phyloP scores from a whole-genome alignment of 2,797 vertebrate genomes.

The Leptatherina wallacei region DNA sequence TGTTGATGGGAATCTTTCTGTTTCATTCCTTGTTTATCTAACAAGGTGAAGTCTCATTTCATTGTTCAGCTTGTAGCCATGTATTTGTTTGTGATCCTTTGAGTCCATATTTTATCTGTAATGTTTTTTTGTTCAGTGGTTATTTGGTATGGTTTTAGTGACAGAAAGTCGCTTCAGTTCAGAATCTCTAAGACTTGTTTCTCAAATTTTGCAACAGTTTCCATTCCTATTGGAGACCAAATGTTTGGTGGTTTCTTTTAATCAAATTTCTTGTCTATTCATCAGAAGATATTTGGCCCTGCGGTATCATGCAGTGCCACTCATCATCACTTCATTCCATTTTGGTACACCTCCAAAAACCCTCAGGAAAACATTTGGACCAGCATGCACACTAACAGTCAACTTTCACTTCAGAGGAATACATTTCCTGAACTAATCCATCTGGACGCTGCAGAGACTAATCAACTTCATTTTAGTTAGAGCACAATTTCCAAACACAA shows the following conservation, averaged over 20 bases:
- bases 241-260: neutral
- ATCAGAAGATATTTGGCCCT: neutral
- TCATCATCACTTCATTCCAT: no score
- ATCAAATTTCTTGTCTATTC: neutral
- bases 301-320: neutral
- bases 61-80: neutral
- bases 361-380: neutral
- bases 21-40: neutral
- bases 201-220: neutral
- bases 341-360: neutral
- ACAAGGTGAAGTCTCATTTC: neutral
- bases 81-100: conserved; percentile 1
- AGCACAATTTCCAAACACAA: neutral
- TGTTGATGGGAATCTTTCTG: neutral
- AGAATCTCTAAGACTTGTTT: neutral
- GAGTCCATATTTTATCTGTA: neutral
- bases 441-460: neutral
- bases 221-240: neutral
- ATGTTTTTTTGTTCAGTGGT: neutral
- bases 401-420: neutral
- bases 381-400: neutral
- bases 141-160: neutral
- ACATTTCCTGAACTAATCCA: neutral
- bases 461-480: neutral
- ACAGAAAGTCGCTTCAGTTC: neutral